Conservation (phyloP, 2,888 invertebrate genomes). For the Dryadula phaetusa region DNA sequence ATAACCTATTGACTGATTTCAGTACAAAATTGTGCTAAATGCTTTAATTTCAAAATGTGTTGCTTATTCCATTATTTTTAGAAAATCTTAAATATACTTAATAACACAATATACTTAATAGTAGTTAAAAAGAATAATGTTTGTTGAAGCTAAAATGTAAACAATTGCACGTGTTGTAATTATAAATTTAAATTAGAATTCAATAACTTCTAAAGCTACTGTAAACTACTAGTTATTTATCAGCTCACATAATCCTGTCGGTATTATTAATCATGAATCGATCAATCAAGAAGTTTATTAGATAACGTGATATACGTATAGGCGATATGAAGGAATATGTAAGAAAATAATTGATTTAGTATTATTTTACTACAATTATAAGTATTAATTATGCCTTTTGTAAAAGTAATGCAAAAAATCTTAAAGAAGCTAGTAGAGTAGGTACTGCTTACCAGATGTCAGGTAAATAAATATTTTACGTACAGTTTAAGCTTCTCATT, state of each 20-base stretch:
- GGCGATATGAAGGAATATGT: neutral
- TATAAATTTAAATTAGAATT: conserved; percentile 12
- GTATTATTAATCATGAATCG: conserved; percentile 14
- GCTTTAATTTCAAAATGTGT: too few species aligned
- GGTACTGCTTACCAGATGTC: conserved; percentile 52
- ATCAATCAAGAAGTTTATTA: neutral
- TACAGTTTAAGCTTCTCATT: conserved; percentile 64
- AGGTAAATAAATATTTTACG: conserved; percentile 65
- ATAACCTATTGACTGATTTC: neutral
- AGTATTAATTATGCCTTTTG: too few species aligned
- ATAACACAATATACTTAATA: too few species aligned
- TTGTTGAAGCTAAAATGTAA: conserved; percentile 6
- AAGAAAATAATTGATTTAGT: neutral
- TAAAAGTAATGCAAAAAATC: too few species aligned
- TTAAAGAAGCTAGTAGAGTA: neutral
- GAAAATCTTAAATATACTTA: too few species aligned
- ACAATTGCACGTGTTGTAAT: conserved; percentile 7
- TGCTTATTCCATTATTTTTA: too few species aligned
- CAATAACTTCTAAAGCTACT: conserved; percentile 3
- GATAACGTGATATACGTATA: neutral
- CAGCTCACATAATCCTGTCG: neutral
- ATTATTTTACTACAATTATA: neutral
- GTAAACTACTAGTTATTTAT: conserved; percentile 11
- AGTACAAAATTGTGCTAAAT: too few species aligned
- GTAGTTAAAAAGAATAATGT: too few species aligned